Base-by-base conservation (phyloP, 2,888 invertebrate species). In the Ypsolopha scabrella region DNA sequence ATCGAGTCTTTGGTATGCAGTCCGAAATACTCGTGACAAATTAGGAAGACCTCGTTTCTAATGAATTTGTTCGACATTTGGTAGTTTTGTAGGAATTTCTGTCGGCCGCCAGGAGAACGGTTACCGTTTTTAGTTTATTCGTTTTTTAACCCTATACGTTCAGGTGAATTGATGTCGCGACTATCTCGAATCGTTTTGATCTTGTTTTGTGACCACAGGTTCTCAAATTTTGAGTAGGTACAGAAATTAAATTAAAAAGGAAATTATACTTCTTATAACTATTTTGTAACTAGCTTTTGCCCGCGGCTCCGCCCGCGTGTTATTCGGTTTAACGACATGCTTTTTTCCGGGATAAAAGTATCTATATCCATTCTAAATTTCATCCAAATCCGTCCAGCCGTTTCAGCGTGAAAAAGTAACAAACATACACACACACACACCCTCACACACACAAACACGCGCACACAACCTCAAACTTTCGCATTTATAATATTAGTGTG, bases 51-150 rank as follows among this genome's bases (percentile, higher is more conserved):
- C 56, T 58, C 56, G 56, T 9, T 66, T 69, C 67, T 70, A 72
- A 78, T 80, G 73, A 78, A 80, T 76, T 74, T 73, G 80, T 80
- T 60, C 60, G 55, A 66, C 66, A 68, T 72, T 68, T 65, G 58
- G 57, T 65, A 58, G 59, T 65, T 69, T 62, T 59, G 62, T 63
- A 60, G 67, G 77, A 73, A 80, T 80, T 63, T 64, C 52, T 57
- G 62, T 59, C 58, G 56, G 62, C 58, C 57, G 54, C 13, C 6
- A 9, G 47, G 47, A 43, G 43, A 50, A 41, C 53, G 54, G 55
- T 54, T 61, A 60, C 9, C 56, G 57, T 64, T 71, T 62, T 61
- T 54, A 60, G 72, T 72, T 11, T 68, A 56, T 36, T 47, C 37
- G 14, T 47, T 74, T 74, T 72, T 66, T 57, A 52, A 58, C 55